Percentiles rank a stretch among this genome's conserved stretches.
Evolutionary conservation across 1,140 invertebrate species (phyloP).

Genomic region (Chrysopa pallens): DNA sequence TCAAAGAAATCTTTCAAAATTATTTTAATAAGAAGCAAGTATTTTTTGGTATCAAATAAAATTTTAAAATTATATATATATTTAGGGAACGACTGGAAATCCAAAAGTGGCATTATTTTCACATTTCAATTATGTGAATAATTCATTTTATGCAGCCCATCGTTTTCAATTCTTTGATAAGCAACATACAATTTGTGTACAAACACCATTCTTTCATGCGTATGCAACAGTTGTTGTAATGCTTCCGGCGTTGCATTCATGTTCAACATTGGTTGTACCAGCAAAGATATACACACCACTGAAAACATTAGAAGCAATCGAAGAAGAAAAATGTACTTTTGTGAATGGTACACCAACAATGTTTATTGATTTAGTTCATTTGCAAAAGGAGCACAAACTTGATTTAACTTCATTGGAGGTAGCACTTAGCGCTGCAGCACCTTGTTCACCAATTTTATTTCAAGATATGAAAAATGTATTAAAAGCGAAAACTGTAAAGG

Average conservation of each 20-base stretch:
- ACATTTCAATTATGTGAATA: constrained; percentile 76
- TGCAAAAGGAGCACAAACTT: constrained; percentile 26
- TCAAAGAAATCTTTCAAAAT: too few species aligned
- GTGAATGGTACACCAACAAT: constrained; percentile 91
- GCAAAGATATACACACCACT: constrained; percentile 45
- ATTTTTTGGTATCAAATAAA: too few species aligned
- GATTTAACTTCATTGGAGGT: constrained; percentile 28
- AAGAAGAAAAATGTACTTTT: constrained; percentile 55
- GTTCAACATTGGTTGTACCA: constrained; percentile 54
- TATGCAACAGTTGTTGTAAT: constrained; percentile 63
- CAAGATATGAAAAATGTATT: constrained; percentile 36
- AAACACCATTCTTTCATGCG: constrained; percentile 86
- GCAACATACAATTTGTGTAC: constrained; percentile 43
- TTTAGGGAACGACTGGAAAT: constrained; percentile 61
- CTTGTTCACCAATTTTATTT: constrained; percentile 53
- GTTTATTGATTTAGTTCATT: constrained; percentile 69
- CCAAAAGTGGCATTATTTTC: constrained; percentile 77
- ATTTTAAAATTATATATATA: too few species aligned
- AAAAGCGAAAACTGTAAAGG: constrained; percentile 26
- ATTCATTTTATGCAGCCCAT: constrained; percentile 46
- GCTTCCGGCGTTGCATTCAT: constrained; percentile 38
- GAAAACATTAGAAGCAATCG: constrained; percentile 42
- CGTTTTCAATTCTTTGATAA: constrained; percentile 34
- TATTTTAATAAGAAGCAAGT: too few species aligned
- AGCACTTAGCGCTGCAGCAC: constrained; percentile 56